Base-by-base conservation (phyloP, 2,888 invertebrate species). In the Trissolcus japonicus region DNA sequence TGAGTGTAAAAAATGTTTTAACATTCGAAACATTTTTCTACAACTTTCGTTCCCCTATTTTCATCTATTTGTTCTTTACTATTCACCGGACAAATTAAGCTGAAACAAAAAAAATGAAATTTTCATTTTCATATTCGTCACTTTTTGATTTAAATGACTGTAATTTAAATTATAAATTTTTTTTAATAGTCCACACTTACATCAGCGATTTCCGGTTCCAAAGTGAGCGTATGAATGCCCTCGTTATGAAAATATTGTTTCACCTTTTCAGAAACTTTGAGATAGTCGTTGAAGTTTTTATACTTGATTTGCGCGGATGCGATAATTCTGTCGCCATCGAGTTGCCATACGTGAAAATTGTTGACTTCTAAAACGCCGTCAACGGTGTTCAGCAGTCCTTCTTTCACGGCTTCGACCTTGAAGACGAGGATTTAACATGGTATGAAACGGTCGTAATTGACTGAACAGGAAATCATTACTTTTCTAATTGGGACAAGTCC, bases 181-280 rank as follows among this genome's bases (percentile, higher is more conserved):
- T 4, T 43, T n/a, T 6, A 43, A 11, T 25, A 6, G 4, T 43
- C 3, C 0, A 43, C 14, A 71, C 71, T 93, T 84, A 95, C 92
- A 87, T 98, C 97, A 59, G 96, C 94, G 89, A 98, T 98, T 90
- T 99, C 99, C 0, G 98, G 98, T 88, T 99, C 98, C 87, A 99
- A 98, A 29, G 99, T 99, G 17, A 98, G 98, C 48, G 98, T 98
- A 90, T 99, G 98, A 83, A 99, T 98, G 55, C 98, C 98, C 89
- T 98, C 98, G 87, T 98, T 96, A 90, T 99, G 98, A 90, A 99
- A 98, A 91, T 98, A 96, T 87, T 96, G 95, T 89, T 98, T 99
- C 6, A 98, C 96, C 87, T 96, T 95, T 87, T 96, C 96, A 0
- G 98, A 98, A 79, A 99, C 95, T 87, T 95, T 95, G 96, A 98